These are phyloP conservation scores for Vannuccia rotundouncinata DNA, from an alignment of 2,888 invertebrate species.

Conservation along the genomic window DNA sequence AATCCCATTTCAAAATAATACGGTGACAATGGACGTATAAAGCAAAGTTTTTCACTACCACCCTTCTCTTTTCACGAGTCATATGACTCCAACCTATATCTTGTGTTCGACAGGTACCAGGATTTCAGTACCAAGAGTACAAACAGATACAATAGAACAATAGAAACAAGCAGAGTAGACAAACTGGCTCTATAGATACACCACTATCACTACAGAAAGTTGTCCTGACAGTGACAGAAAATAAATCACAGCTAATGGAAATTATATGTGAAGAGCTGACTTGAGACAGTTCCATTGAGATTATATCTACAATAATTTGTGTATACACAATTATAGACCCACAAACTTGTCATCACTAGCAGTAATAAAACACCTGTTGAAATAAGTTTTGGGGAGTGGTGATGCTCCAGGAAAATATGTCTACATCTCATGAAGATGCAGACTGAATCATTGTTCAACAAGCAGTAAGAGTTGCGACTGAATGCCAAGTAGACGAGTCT, in stretches of 20 bases:
- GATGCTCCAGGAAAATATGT: neutral
- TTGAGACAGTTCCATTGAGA: slow-evolving; percentile 2
- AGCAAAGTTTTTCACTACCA: slow-evolving; percentile 13
- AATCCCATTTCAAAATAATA: slow-evolving; percentile 18
- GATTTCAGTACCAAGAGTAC: slow-evolving; percentile 38
- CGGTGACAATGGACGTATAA: slow-evolving; percentile 15
- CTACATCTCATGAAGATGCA: neutral
- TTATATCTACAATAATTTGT: no score
- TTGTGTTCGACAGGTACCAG: slow-evolving; percentile 15
- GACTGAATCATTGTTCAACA: neutral
- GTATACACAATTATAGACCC: slow-evolving; percentile 26
- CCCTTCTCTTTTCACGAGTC: slow-evolving; percentile 35
- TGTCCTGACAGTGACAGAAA: slow-evolving; percentile 40
- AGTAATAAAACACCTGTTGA: neutral
- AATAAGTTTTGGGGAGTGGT: neutral
- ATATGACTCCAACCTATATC: slow-evolving; percentile 34
- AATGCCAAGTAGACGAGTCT: neutral
- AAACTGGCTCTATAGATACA: slow-evolving; percentile 34
- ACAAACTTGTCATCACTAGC: slow-evolving; percentile 21
- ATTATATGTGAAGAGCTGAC: slow-evolving; percentile 40
- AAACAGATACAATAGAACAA: slow-evolving; percentile 15
- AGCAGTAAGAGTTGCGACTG: neutral
- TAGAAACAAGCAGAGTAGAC: slow-evolving; percentile 24
- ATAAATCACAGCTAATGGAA: slow-evolving; percentile 41
- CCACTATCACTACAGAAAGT: slow-evolving; percentile 40